Evolutionary conservation across 2,888 invertebrate genomes (phyloP).

Genomic region (Catocala sponsa): DNA sequence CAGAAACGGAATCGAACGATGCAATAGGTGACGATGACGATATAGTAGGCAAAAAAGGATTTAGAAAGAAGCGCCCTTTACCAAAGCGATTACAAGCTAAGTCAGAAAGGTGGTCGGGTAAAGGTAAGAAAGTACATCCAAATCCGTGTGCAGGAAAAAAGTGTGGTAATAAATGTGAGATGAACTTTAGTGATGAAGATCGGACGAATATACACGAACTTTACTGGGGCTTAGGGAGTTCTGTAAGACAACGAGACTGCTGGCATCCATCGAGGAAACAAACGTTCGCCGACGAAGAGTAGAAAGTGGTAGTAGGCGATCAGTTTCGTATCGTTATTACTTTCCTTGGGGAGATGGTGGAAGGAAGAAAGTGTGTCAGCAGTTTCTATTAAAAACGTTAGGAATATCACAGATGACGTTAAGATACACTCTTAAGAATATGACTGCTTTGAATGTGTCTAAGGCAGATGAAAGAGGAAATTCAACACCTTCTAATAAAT

Average conservation of each 20-base stretch:
- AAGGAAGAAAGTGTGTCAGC: no score
- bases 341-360: no score
- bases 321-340: no score
- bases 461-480: no score
- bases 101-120: slow-evolving; percentile 4
- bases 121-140: slow-evolving; percentile 1
- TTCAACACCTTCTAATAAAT: no score
- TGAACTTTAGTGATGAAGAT: slow-evolving; percentile 5
- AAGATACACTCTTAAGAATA: background rate
- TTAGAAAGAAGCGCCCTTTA: slow-evolving; percentile 7
- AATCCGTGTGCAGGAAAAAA: slow-evolving; percentile 1
- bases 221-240: slow-evolving; percentile 2
- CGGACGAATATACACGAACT: slow-evolving; percentile 3
- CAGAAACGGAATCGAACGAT: slow-evolving; percentile 5
- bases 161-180: no score
- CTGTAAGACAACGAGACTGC: background rate
- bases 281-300: background rate
- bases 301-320: no score
- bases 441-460: no score
- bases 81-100: slow-evolving; percentile 11
- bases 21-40: background rate
- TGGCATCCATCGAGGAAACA: no score
- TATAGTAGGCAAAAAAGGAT: background rate
- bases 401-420: no score
- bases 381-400: no score